Conservation (phyloP, 30 jellyfish, hydroid and myxozoan species). For the Cassiopea xamachana region DNA sequence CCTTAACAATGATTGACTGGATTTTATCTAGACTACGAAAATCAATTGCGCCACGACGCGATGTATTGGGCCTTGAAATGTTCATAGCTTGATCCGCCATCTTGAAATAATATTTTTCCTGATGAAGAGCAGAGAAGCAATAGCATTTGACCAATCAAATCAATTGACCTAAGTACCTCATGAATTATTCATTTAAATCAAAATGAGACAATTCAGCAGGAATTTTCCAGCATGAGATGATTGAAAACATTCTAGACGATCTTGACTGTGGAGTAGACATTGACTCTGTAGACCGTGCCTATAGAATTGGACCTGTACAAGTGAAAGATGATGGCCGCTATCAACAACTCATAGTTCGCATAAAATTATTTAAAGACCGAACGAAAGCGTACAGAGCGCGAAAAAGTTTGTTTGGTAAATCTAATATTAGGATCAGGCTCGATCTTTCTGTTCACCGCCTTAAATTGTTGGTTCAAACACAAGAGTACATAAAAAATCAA, state of each 20-base stretch:
- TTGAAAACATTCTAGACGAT: neutral
- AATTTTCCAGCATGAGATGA: slow-evolving; percentile 19
- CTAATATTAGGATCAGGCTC: neutral
- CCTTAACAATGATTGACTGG: slow-evolving; percentile 38
- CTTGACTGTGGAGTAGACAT: slow-evolving; percentile 7
- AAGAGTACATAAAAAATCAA: neutral
- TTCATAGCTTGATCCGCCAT: slow-evolving; percentile 11
- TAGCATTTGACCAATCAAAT: slow-evolving; percentile 36
- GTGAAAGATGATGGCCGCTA: neutral
- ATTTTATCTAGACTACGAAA: slow-evolving; percentile 29
- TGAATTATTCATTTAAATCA: slow-evolving; percentile 35
- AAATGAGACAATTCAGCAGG: slow-evolving; percentile 44
- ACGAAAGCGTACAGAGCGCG: slow-evolving; percentile 10
- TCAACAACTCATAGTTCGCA: neutral
- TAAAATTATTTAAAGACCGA: neutral
- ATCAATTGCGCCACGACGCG: slow-evolving; percentile 28
- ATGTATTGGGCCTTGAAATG: slow-evolving; percentile 23
- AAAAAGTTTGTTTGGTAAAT: neutral
- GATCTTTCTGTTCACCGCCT: slow-evolving; percentile 10
- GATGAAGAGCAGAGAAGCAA: neutral
- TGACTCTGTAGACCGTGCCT: neutral
- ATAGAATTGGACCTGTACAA: neutral
- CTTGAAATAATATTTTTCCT: neutral
- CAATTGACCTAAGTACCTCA: slow-evolving; percentile 22
- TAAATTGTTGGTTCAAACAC: neutral